phyloP scores from a whole-genome alignment of 1,140 invertebrate genomes.

The Hylyphantes graminicola region DNA sequence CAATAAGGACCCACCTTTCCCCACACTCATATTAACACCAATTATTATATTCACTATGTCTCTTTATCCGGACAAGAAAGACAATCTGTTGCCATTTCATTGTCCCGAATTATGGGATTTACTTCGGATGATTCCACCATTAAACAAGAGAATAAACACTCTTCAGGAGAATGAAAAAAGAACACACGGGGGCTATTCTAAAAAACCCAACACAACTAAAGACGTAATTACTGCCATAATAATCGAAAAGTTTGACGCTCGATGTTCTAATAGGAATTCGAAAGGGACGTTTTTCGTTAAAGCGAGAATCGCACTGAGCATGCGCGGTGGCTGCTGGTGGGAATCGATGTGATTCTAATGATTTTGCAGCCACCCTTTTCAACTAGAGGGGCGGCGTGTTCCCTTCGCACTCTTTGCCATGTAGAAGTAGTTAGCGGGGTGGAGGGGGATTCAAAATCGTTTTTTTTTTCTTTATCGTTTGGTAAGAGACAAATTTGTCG shows the following conservation, averaged over 20 bases:
- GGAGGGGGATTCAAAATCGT: too few species aligned
- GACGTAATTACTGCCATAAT: constrained; percentile 39
- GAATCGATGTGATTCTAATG: constrained; percentile 51
- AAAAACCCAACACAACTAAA: constrained; percentile 7
- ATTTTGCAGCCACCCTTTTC: constrained; percentile 41
- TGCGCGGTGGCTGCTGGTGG: background rate
- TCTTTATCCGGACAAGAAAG: too few species aligned
- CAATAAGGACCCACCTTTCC: too few species aligned
- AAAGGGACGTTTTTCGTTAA: background rate
- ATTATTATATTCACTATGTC: too few species aligned
- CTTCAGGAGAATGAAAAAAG: background rate
- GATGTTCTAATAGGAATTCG: constrained; percentile 39
- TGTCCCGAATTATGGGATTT: constrained; percentile 23
- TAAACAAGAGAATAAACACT: constrained; percentile 7
- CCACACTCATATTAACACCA: too few species aligned
- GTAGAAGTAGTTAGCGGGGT: constrained; percentile 33
- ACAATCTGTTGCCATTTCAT: background rate
- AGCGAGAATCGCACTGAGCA: background rate
- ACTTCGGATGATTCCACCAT: constrained; percentile 16
- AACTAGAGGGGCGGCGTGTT: constrained; percentile 24
- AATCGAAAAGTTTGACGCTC: constrained; percentile 42
- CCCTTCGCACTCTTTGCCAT: constrained; percentile 18
- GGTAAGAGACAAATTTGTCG: too few species aligned
- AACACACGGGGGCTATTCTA: too few species aligned
- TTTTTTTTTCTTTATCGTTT: too few species aligned